Evolutionary conservation across 2,888 invertebrate genomes (phyloP), one percentile per base, ranked within the genome.

Genomic region (Drosophila algonquin): DNA sequence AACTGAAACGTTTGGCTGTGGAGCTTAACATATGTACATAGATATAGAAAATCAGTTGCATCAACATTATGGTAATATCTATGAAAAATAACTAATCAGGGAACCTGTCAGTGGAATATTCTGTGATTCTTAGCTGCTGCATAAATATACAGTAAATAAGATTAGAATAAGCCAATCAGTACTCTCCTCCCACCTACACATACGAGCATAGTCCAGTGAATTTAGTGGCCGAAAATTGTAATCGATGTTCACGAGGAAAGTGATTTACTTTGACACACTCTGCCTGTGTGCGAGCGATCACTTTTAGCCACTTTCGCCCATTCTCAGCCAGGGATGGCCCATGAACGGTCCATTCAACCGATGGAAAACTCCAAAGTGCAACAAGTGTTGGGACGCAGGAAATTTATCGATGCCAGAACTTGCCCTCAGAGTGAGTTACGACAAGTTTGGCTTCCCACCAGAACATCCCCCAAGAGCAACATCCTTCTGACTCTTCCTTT

Each of bases 361-460:
- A 50, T 35, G 50, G 50, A 55, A 73, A 74, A 67, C 59, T 73
- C 53, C 47, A 74, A 61, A 61, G 68, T 69, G 88, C 84, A 84
- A 84, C 84, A 84, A 84, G 84, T 84, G 89, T 54, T 86, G 58
- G 71, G 70, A 65, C 65, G 67, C 45, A 59, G 73, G 65, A 81
- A 87, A 85, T 85, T 85, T 85, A 85, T 85, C 75, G 85, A 81
- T 69, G 75, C 75, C 72, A 77, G 75, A 88, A 89, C 84, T 85
- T 85, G 69, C 56, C 55, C 78, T 81, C 71, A 65, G 75, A 87
- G 87, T 85, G 80, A 85, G 76, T 89, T 87, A 89, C 85, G 85
- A 76, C 81, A 88, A 83, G 83, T 85, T 87, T 61, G 71, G 14
- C 40, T 40, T 0, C 40, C 40, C 14, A 12, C 35, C 10, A 40